Evolutionary conservation across 2,888 invertebrate species (phyloP).

Genomic region (Idaea aversata): DNA sequence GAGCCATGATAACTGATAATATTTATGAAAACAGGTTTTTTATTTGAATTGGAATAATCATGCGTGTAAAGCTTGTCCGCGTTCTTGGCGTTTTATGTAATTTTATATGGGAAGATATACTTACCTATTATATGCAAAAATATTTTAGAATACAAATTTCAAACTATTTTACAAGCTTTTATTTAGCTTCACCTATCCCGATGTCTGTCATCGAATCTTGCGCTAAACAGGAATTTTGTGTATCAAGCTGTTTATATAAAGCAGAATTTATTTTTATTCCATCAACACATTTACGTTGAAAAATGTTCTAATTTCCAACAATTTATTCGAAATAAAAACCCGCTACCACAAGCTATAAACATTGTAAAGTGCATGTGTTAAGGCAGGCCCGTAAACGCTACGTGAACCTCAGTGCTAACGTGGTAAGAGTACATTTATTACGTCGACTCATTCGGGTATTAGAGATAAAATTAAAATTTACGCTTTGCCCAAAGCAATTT

Average conservation of each 20-base stretch:
- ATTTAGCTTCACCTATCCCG: too few species aligned
- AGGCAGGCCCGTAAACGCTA: slow-evolving; percentile 21
- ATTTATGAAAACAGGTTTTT: slow-evolving; percentile 1
- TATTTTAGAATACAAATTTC: too few species aligned
- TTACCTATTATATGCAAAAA: too few species aligned
- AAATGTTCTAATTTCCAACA: neutral
- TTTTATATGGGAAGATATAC: too few species aligned
- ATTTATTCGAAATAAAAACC: slow-evolving; percentile 5
- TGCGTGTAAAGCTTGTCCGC: neutral
- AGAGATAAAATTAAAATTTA: slow-evolving; percentile 81
- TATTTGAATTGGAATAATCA: neutral
- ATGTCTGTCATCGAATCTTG: too few species aligned
- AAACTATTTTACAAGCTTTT: too few species aligned
- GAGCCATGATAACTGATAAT: slow-evolving; percentile 21
- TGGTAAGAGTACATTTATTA: slow-evolving; percentile 78
- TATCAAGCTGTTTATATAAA: too few species aligned
- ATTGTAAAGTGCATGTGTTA: slow-evolving; percentile 19
- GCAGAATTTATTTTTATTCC: too few species aligned
- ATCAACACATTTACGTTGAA: neutral
- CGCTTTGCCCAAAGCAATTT: slow-evolving; percentile 80
- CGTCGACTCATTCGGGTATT: slow-evolving; percentile 79
- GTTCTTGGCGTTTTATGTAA: neutral
- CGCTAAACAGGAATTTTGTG: too few species aligned
- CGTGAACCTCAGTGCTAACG: slow-evolving; percentile 61
- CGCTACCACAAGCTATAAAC: slow-evolving; percentile 7